These are phyloP conservation scores for Pseudomyrmex concolor DNA, from an alignment of 1,140 invertebrate species.

Conservation along the genomic window DNA sequence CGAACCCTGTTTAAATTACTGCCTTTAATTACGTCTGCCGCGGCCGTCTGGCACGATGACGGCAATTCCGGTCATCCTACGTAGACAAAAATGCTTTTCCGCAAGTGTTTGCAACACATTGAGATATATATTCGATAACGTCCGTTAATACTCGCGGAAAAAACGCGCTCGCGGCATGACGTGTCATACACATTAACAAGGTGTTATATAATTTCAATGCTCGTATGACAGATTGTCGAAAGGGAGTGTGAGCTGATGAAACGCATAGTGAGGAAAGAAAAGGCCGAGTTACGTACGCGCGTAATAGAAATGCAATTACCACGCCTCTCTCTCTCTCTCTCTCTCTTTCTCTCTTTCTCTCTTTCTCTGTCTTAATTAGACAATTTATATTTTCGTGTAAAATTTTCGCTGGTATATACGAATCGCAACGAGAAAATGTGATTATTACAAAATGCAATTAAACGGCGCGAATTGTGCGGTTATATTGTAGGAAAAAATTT, in stretches of 20 bases:
- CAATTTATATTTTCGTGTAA: slow-evolving; percentile 30
- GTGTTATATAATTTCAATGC: slow-evolving; percentile 21
- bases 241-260: neutral
- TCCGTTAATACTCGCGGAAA: neutral
- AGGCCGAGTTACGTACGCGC: neutral
- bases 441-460: slow-evolving; percentile 56
- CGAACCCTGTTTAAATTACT: slow-evolving; percentile 51
- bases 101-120: slow-evolving; percentile 12
- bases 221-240: neutral
- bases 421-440: slow-evolving; percentile 16
- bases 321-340: too few species aligned
- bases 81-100: slow-evolving; percentile 34
- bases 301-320: neutral
- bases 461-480: neutral
- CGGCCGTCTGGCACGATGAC: slow-evolving; percentile 48
- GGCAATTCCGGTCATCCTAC: slow-evolving; percentile 57
- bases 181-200: slow-evolving; percentile 6
- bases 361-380: slow-evolving; percentile 27
- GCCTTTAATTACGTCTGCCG: slow-evolving; percentile 59
- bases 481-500: slow-evolving; percentile 21
- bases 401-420: slow-evolving; percentile 13
- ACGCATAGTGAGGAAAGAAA: neutral
- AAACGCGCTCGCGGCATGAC: neutral
- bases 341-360: too few species aligned
- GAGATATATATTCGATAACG: slow-evolving; percentile 39